Base-by-base conservation (phyloP, 37 sponge, comb jelly and placozoan species). In the Mnemiopsis leidyi region DNA sequence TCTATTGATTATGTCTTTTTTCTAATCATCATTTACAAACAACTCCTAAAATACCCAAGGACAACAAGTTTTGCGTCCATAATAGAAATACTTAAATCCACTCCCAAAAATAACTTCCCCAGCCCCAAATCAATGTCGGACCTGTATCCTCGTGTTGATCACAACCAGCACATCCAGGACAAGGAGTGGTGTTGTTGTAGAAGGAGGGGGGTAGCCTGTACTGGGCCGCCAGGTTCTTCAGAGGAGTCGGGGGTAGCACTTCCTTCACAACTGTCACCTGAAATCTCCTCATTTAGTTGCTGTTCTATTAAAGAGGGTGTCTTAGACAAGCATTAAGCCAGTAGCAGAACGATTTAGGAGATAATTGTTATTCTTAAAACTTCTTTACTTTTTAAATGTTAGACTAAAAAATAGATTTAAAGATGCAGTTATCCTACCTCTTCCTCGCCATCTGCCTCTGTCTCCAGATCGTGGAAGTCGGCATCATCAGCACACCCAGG, bases 191-290 rank as follows among this genome's bases (percentile, higher is more conserved):
- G 20, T 30, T 16, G 82, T 79, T 79, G 36, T 79, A 79, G 82
- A 79, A 79, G 3, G 82, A 79, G 35, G 82, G 36, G 36, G 82
- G 82, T 79, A 79, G 82, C 34, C 34, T 32, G 82, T 23, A 79
- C 37, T 79, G 37, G 36, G 35, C 37, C 1, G 82, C 82, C 36
- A 32, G 35, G 33, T 79, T 79, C 37, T 79, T 79, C 82, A 79
- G 36, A 5, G 82, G 82, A 16, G 82, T 79, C 9, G 82, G 36
- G 2, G 82, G 82, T 20, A 79, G 82, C 20, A 79, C 82, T 32
- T 79, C 82, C 37, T 79, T 79, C 35, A 79, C 82, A 7, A 79
- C 2, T 29, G 26, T 16, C 7, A 79, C 82, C 82, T 79, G 37
- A 13, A 5, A 69, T n/a, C n/a, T n/a, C n/a, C n/a, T n/a, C n/a